phyloP scores from a whole-genome alignment of 2,113 vertebrate species.

The Cyanocitta stelleri region DNA sequence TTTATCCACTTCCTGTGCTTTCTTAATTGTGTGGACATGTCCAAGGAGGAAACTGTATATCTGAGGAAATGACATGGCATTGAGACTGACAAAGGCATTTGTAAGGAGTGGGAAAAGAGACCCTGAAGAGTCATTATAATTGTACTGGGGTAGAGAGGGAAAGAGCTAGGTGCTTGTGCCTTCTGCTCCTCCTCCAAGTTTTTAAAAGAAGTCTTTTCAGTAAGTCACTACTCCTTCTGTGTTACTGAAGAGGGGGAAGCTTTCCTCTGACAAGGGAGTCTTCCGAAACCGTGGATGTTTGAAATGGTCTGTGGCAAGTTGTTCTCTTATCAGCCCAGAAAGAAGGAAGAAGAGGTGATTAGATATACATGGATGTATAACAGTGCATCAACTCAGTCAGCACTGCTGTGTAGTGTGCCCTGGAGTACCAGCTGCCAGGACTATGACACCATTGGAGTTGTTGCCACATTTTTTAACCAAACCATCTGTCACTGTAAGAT shows the following conservation, averaged over 20 bases:
- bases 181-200: background rate
- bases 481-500: constrained; percentile 32
- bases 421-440: background rate
- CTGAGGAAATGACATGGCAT: background rate
- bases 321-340: background rate
- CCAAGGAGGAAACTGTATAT: background rate
- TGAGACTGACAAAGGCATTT: background rate
- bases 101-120: background rate
- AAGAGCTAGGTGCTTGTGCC: background rate
- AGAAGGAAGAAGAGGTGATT: background rate
- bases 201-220: background rate
- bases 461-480: constrained; percentile 3
- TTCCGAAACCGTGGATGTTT: background rate
- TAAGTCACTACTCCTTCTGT: background rate
- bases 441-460: background rate
- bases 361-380: background rate
- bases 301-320: background rate
- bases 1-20: background rate
- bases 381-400: background rate
- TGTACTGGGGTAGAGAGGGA: background rate
- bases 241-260: background rate
- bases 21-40: background rate
- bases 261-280: background rate
- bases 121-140: background rate
- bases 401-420: background rate